Evolutionary conservation across 64 coral and sea anemone genomes (phyloP).

Genomic region (Pocillopora verrucosa): DNA sequence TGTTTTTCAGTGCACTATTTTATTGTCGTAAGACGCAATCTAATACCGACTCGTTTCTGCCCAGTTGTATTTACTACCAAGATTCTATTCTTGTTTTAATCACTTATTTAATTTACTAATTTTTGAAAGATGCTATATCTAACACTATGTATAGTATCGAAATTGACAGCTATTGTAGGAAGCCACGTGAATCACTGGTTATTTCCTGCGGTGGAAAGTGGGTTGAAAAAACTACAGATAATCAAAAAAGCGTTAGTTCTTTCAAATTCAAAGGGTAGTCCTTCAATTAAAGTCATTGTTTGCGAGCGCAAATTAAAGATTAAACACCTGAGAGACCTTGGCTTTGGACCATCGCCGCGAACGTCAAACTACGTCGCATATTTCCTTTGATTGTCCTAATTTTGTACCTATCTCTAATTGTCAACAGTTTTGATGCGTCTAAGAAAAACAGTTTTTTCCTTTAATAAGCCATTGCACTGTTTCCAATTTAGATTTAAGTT

Average conservation of each 20-base stretch:
- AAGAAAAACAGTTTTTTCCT: background rate
- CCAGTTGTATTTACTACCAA: background rate
- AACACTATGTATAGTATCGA: background rate
- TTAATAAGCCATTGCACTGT: background rate
- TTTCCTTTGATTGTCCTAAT: too few relatives aligned
- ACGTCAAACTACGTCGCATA: too few relatives aligned
- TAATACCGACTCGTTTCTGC: background rate
- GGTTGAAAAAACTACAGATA: background rate
- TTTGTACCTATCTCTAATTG: too few relatives aligned
- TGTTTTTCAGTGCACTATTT: background rate
- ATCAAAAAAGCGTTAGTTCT: background rate
- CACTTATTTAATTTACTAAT: background rate
- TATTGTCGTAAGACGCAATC: too few relatives aligned
- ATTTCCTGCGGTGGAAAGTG: background rate
- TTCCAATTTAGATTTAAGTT: background rate
- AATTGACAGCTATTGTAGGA: too few relatives aligned
- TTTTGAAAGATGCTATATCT: slow-evolving; percentile 19
- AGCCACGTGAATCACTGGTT: too few relatives aligned
- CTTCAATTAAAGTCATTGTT: background rate
- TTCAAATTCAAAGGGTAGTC: background rate
- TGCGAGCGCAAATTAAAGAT: background rate
- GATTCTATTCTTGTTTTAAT: background rate
- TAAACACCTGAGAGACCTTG: slow-evolving; percentile 1
- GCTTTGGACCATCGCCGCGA: background rate
- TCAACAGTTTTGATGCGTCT: background rate